Base-by-base conservation (phyloP, 2,888 invertebrate species). In the Cyrtodaria siliqua region DNA sequence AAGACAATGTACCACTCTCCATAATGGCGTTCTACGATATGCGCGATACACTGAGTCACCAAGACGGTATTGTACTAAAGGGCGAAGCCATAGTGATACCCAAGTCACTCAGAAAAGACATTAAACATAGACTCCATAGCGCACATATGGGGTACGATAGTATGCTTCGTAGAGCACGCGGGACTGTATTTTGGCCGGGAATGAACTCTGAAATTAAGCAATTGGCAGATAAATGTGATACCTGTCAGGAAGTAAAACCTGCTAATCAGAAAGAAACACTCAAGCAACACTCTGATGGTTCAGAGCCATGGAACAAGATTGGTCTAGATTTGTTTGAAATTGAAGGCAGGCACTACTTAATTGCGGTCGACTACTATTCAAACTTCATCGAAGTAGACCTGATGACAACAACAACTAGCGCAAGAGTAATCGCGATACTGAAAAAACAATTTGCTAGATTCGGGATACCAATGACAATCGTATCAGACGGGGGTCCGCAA, bases 401-500 rank as follows among this genome's bases (percentile, higher is more conserved):
- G 20, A 59, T 75, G 4, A 24, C 52, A 16, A 33, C 60, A 27
- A 64, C 62, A 38, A 71, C 67, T 27, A 40, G 67, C 40, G 16
- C 47, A 33, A 57, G 68, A 1, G 57, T 81, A 8, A 74, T 77
- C 12, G 23, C 29, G 12, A 64, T 63, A 49, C 40, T 75, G 0
- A 78, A 74, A 60, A 23, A 23, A 20, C 69, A 80, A 29, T 77
- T 83, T 53, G 56, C 60, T 42, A 20, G 71, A 24, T 63, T 76
- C 57, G 82, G 82, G 12, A 76, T 73, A 27, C 74, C 77, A 38
- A 69, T 68, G 2, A 27, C 16, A 33, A 49, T 77, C 6, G 27
- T 79, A 23, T 61, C 62, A 2, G 77, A 77, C 42, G 76, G 70
- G 44, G 82, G 77, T 9, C 75, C 82, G 6, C 72, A 71, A 27